Conservation (phyloP, 2,888 invertebrate species). For the Scaptomyza cyrtandrae region DNA sequence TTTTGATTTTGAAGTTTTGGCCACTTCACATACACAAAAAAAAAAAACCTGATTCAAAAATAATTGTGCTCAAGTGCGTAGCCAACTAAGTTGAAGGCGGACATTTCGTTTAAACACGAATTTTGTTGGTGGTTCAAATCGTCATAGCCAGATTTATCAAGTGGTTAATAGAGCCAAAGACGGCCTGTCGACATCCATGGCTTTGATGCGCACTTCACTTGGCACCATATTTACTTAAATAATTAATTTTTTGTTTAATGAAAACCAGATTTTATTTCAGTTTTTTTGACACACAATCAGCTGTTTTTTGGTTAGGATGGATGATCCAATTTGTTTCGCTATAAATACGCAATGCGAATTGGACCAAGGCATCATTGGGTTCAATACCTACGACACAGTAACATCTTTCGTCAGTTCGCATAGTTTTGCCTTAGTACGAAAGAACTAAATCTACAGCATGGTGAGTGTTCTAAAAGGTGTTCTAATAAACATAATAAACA, state of each 20-base stretch:
- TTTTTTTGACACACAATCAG: constrained; percentile 14
- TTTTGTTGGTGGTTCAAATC: constrained; percentile 20
- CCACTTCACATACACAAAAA: constrained; percentile 54
- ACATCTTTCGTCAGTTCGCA: constrained; percentile 60
- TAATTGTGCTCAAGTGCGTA: constrained; percentile 58
- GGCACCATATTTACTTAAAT: constrained; percentile 33
- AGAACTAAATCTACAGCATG: constrained; percentile 62
- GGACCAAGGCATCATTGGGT: constrained; percentile 76
- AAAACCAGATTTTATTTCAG: constrained; percentile 50
- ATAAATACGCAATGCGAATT: constrained; percentile 73
- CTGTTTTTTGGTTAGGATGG: not conserved
- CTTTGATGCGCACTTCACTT: constrained; percentile 64
- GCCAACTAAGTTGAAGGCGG: constrained; percentile 58
- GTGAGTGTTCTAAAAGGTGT: constrained; percentile 55
- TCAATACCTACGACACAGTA: constrained; percentile 71
- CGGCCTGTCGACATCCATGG: constrained; percentile 35
- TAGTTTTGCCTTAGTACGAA: constrained; percentile 32
- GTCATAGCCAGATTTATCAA: constrained; percentile 47
- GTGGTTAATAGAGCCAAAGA: constrained; percentile 66
- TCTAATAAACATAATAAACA: constrained; percentile 4
- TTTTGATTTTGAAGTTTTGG: constrained; percentile 13
- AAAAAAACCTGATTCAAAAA: constrained; percentile 66
- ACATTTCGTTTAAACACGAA: constrained; percentile 33
- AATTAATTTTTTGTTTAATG: constrained; percentile 25
- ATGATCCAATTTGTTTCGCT: constrained; percentile 45